Evolutionary conservation across 1,140 invertebrate species (phyloP), one percentile per base, ranked within the genome.

Genomic region (Ptiloglossa arizonensis): DNA sequence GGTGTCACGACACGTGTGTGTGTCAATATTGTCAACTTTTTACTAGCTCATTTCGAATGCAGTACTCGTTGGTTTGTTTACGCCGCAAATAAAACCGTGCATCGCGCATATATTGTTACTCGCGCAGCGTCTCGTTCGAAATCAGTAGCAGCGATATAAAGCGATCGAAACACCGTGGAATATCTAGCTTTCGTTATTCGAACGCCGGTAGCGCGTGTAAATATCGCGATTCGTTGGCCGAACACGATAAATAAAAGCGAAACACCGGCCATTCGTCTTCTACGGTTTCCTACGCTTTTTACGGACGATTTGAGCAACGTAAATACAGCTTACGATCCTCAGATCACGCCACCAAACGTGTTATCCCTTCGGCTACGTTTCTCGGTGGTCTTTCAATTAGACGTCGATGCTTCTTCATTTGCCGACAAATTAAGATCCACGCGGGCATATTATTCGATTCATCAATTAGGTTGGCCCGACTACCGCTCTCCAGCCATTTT

Each of bases 231-330:
- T 60, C 69, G 11, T 17, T 9, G n/a, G 46, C n/a, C n/a, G 44
- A 24, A 46, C 5, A 22, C 67, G 41, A 80, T 77, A 70, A 70
- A 77, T 57, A 38, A 77, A 77, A 77, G 50, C 50, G 27, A 48
- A 59, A 59, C n/a, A 41, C 11, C 46, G 27, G 11, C 22, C 52
- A 54, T 81, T 29, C 60, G 63, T 78, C 60, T 81, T 19, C 52
- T 5, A 22, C 22, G n/a, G 52, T n/a, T 35, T 62, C 15, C 41
- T 35, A 59, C 44, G 52, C 41, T 78, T 59, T 71, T 52, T n/a
- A 64, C 13, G 22, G 48, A 32, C 56, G 48, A 66, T 44, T 48
- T 66, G 54, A 24, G 35, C 17, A 17, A 17, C 50, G 64, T 29
- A 62, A 78, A 72, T 70, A 60, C 38, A 48, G 74, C 48, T 72